phyloP scores from a whole-genome alignment of 1,140 invertebrate species.

The Hyposmocoma kahamanoa region DNA sequence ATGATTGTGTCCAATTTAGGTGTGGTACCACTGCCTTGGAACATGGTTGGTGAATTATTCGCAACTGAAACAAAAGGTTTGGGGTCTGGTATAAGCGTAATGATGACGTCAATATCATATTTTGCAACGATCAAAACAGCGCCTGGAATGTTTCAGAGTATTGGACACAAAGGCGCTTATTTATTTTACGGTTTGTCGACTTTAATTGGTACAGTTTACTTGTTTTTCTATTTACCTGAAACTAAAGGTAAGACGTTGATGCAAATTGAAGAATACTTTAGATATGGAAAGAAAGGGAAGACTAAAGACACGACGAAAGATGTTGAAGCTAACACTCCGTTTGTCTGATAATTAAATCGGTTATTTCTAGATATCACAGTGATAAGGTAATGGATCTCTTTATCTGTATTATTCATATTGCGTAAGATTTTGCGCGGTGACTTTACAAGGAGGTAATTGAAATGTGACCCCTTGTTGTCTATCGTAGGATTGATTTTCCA shows the following conservation, averaged over 20 bases:
- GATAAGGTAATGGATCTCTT: too few relatives aligned
- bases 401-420: too few relatives aligned
- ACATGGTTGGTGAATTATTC: slow-evolving; percentile 75
- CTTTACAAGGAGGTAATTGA: too few relatives aligned
- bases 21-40: slow-evolving; percentile 74
- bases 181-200: slow-evolving; percentile 77
- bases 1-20: slow-evolving; percentile 64
- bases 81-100: slow-evolving; percentile 74
- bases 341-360: background rate
- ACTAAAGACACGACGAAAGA: slow-evolving; percentile 18
- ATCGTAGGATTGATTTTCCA: too few relatives aligned
- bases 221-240: slow-evolving; percentile 79
- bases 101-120: slow-evolving; percentile 76
- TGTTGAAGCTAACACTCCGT: background rate
- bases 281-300: slow-evolving; percentile 30
- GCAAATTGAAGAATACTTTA: slow-evolving; percentile 75
- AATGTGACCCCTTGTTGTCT: too few relatives aligned
- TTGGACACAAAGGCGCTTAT: slow-evolving; percentile 76
- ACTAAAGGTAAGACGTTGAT: slow-evolving; percentile 80
- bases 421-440: too few relatives aligned
- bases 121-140: slow-evolving; percentile 79
- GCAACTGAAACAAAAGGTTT: slow-evolving; percentile 70
- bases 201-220: slow-evolving; percentile 74
- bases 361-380: too few relatives aligned
- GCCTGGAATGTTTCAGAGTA: slow-evolving; percentile 66